Percentiles rank a stretch among this genome's conserved stretches.
Evolutionary conservation across 2,888 invertebrate species (phyloP).

Genomic region (Fabriciana adippe): DNA sequence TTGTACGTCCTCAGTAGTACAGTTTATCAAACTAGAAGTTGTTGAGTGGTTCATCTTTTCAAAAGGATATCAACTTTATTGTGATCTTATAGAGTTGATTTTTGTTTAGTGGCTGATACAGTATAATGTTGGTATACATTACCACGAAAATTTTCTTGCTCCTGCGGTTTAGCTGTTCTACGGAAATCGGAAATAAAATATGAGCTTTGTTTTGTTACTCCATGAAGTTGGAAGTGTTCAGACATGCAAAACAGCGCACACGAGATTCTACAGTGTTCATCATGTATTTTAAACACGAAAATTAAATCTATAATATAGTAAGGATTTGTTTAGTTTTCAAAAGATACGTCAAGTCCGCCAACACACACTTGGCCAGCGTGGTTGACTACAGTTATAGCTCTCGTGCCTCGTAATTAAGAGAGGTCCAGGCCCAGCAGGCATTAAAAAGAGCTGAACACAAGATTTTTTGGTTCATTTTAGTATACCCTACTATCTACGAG

Average conservation of each 20-base stretch:
- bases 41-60: not conserved
- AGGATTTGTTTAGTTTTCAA: too few relatives aligned
- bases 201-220: conserved; percentile 15
- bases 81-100: not conserved
- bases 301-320: conserved; percentile 2
- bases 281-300: conserved; percentile 9
- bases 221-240: conserved; percentile 14
- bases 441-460: too few relatives aligned
- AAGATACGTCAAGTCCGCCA: too few relatives aligned
- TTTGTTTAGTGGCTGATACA: not conserved
- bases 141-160: conserved; percentile 25
- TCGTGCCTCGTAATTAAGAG: too few relatives aligned
- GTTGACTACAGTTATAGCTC: too few relatives aligned
- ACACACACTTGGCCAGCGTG: too few relatives aligned
- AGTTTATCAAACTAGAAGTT: conserved; percentile 33
- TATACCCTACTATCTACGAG: too few relatives aligned
- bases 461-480: too few relatives aligned
- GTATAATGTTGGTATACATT: conserved; percentile 15
- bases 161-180: conserved; percentile 23
- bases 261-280: conserved; percentile 6
- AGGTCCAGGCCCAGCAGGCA: too few relatives aligned
- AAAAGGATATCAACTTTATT: conserved; percentile 2
- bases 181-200: conserved; percentile 26
- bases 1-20: conserved; percentile 37
- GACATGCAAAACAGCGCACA: conserved; percentile 11